Evolutionary conservation across 92 coral and sea anemone genomes (phyloP).

Genomic region (Bergia sp.): DNA sequence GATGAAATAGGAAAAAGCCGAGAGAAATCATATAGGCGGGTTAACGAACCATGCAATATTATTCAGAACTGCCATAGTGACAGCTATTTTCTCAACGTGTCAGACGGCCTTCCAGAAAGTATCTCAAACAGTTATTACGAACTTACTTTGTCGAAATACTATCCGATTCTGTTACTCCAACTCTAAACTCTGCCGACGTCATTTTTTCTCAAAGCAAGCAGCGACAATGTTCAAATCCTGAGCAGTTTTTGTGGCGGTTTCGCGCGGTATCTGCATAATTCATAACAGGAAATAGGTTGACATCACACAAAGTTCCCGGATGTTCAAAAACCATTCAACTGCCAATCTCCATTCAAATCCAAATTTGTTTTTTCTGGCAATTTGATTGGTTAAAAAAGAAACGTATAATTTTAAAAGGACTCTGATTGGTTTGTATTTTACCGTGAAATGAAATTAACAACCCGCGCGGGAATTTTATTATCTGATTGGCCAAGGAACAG

Average conservation of each 20-base stretch:
- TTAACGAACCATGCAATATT: slow-evolving; percentile 16
- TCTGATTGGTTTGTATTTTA: slow-evolving; percentile 58
- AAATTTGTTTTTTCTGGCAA: slow-evolving; percentile 12
- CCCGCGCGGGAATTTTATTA: slow-evolving; percentile 50
- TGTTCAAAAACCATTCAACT: slow-evolving; percentile 50
- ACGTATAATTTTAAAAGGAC: background rate
- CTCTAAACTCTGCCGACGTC: slow-evolving; percentile 49
- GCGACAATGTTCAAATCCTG: slow-evolving; percentile 20
- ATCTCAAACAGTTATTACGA: background rate
- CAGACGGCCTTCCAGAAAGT: background rate
- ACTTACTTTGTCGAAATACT: slow-evolving; percentile 62
- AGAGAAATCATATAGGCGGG: background rate
- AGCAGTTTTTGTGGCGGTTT: slow-evolving; percentile 19
- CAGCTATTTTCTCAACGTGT: background rate
- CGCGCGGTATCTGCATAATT: slow-evolving; percentile 53
- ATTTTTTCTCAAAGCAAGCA: slow-evolving; percentile 28
- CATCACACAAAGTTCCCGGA: slow-evolving; percentile 64
- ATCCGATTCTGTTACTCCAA: slow-evolving; percentile 48
- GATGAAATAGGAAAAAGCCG: background rate
- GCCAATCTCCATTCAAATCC: slow-evolving; percentile 43
- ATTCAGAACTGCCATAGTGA: slow-evolving; percentile 3
- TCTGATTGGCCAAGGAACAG: slow-evolving; percentile 4
- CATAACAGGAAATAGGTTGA: slow-evolving; percentile 57
- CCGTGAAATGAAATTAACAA: background rate
- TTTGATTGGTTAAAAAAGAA: slow-evolving; percentile 65